Percentiles rank a stretch among this genome's conserved stretches.
phyloP scores from a whole-genome alignment of 2,888 invertebrate genomes.

The Tyria jacobaeae region DNA sequence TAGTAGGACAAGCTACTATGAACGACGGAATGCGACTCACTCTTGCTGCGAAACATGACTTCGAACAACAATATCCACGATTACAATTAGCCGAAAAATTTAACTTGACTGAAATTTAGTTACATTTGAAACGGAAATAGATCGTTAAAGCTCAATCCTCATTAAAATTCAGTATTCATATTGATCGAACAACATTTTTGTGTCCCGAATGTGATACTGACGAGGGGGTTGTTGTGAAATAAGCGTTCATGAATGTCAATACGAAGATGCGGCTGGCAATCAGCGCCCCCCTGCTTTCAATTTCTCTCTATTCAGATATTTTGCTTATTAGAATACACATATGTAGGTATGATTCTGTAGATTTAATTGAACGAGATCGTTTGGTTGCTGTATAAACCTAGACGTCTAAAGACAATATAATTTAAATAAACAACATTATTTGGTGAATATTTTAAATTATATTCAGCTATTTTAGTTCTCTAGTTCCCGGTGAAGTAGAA shows the following conservation, averaged over 20 bases:
- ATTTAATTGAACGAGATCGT: constrained; percentile 23
- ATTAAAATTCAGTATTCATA: constrained; percentile 1
- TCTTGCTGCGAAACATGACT: too few species aligned
- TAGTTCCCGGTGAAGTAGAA: too few species aligned
- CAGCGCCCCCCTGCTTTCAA: constrained; percentile 64
- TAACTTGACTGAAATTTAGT: neutral
- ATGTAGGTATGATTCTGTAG: constrained; percentile 27
- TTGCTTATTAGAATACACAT: constrained; percentile 30
- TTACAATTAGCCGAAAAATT: too few species aligned
- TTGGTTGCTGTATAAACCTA: neutral
- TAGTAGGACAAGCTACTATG: too few species aligned
- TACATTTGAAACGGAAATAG: neutral
- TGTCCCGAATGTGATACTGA: constrained; percentile 35
- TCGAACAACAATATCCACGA: too few species aligned
- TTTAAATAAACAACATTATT: too few species aligned
- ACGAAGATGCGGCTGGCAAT: constrained; percentile 45
- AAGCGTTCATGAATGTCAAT: constrained; percentile 56
- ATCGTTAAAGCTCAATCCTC: neutral
- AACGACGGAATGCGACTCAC: too few species aligned
- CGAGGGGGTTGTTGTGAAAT: constrained; percentile 47
- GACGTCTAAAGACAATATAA: neutral
- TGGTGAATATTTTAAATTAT: neutral
- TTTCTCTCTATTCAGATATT: constrained; percentile 71
- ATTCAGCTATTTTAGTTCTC: too few species aligned
- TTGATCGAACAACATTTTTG: constrained; percentile 47